Evolutionary conservation across 2,888 invertebrate genomes (phyloP).

Genomic region (Drosophila vallismaia): DNA sequence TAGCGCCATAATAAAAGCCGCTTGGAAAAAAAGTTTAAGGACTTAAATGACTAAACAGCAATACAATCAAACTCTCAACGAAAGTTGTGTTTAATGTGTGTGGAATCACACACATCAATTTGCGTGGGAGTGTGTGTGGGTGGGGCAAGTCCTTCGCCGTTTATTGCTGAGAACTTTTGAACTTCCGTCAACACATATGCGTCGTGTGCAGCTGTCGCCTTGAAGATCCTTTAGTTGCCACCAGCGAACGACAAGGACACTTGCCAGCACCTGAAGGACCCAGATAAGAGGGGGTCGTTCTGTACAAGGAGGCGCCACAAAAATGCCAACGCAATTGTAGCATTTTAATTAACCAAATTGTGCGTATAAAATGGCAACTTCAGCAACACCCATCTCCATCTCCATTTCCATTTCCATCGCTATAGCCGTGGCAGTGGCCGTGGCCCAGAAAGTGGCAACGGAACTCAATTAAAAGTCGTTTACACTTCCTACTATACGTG

Average conservation of each 20-base stretch:
- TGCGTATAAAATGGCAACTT: conserved; percentile 56
- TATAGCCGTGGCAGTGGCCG: conserved; percentile 8
- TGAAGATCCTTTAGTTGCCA: conserved; percentile 11
- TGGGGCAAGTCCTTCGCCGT: conserved; percentile 20
- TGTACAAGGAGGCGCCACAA: conserved; percentile 33
- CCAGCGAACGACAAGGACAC: conserved; percentile 40
- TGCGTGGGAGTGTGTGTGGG: conserved; percentile 17
- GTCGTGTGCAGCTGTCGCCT: conserved; percentile 48
- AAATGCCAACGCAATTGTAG: conserved; percentile 72
- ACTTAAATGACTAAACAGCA: conserved; percentile 5
- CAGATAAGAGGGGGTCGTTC: conserved; percentile 22
- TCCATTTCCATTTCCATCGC: neutral
- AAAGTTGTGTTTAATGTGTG: conserved; percentile 23
- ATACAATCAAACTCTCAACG: conserved; percentile 7
- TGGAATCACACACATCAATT: conserved; percentile 18
- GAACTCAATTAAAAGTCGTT: conserved; percentile 79
- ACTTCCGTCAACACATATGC: conserved; percentile 29
- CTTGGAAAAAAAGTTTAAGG: conserved; percentile 8
- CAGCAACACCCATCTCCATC: conserved; percentile 22
- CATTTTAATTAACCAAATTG: conserved; percentile 80
- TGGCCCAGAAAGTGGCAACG: conserved; percentile 45
- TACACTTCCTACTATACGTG: conserved; percentile 46
- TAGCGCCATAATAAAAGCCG: neutral
- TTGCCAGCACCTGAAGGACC: conserved; percentile 35
- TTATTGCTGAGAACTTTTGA: conserved; percentile 40